Conservation (phyloP, 2,797 vertebrate species). For the Apogon talboti region DNA sequence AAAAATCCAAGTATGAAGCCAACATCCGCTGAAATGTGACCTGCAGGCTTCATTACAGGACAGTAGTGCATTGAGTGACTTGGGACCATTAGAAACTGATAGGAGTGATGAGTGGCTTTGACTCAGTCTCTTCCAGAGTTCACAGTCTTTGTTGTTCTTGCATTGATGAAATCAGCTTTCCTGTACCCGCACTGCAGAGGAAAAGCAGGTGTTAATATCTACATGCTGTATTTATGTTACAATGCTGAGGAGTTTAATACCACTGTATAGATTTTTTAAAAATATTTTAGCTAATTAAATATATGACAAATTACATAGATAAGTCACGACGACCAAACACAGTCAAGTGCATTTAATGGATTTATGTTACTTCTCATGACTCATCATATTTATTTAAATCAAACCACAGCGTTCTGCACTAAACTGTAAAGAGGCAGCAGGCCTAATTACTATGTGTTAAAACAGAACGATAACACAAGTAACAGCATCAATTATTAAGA, state of each 20-base stretch:
- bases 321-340: no score
- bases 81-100: not conserved
- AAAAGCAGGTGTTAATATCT: constrained; percentile 1
- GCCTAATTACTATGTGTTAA: no score
- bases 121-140: constrained; percentile 54
- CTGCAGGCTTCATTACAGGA: not conserved
- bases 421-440: no score
- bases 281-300: no score
- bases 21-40: not conserved
- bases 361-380: no score
- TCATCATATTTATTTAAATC: no score
- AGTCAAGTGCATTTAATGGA: no score
- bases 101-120: not conserved
- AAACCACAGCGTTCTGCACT: no score
- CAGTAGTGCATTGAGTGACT: constrained; percentile 14
- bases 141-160: constrained; percentile 84
- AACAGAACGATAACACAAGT: not conserved
- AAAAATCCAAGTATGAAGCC: not conserved
- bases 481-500: not conserved
- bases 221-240: not conserved
- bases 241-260: not conserved
- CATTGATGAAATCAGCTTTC: constrained; percentile 91
- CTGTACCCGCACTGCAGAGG: constrained; percentile 87
- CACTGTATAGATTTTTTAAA: not conserved
- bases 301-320: no score